Evolutionary conservation across 1,140 invertebrate genomes (phyloP).

Genomic region (Mesaphorura yosii): DNA sequence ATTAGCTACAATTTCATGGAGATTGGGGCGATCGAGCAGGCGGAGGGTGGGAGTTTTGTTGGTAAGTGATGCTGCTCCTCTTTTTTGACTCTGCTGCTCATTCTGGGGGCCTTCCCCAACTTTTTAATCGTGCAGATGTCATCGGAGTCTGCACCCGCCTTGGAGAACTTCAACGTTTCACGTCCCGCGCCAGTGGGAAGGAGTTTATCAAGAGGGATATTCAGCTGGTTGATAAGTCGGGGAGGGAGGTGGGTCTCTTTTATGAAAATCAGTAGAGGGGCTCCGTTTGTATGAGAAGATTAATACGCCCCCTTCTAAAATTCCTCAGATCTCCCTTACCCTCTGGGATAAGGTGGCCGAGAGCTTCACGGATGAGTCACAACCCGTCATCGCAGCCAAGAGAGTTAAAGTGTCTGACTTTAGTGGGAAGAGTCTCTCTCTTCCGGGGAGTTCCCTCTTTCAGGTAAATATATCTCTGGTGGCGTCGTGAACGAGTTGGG

Average conservation of each 20-base stretch:
- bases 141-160: slow-evolving; percentile 74
- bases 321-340: slow-evolving; percentile 34
- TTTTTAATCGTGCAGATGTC: slow-evolving; percentile 74
- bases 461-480: slow-evolving; percentile 19
- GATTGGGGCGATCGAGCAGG: slow-evolving; percentile 59
- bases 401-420: slow-evolving; percentile 61
- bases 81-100: neutral
- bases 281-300: neutral
- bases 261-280: slow-evolving; percentile 4
- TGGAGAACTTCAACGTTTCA: slow-evolving; percentile 59
- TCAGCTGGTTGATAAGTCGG: slow-evolving; percentile 71
- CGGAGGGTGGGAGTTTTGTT: slow-evolving; percentile 53
- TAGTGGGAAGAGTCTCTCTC: slow-evolving; percentile 55
- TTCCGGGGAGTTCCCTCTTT: slow-evolving; percentile 39
- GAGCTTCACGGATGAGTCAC: slow-evolving; percentile 59
- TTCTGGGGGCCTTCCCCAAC: neutral
- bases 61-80: slow-evolving; percentile 45
- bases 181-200: slow-evolving; percentile 57
- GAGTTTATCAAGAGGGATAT: slow-evolving; percentile 85
- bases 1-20: slow-evolving; percentile 72
- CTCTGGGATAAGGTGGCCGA: slow-evolving; percentile 72
- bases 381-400: slow-evolving; percentile 75
- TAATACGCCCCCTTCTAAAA: neutral
- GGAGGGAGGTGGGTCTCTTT: slow-evolving; percentile 58
- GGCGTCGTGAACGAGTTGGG: too few relatives aligned